phyloP scores from a whole-genome alignment of 2,797 vertebrate species.

The Thripadectes ignobilis region DNA sequence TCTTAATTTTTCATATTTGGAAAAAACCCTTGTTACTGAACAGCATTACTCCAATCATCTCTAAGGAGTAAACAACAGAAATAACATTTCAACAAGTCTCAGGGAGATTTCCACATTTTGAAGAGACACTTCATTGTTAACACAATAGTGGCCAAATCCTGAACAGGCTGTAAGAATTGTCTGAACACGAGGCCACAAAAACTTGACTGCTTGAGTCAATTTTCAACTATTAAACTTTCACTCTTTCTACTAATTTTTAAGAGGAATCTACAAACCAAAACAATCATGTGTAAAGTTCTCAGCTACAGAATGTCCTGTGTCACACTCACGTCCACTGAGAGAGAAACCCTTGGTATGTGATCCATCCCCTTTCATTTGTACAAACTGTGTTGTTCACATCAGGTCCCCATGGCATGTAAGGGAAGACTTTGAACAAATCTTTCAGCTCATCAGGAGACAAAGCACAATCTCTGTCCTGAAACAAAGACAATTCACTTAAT shows the following conservation, averaged over 20 bases:
- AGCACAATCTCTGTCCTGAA: slow-evolving; percentile 95
- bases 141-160: background rate
- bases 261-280: background rate
- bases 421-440: slow-evolving; percentile 96
- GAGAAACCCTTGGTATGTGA: slow-evolving; percentile 97
- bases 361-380: slow-evolving; percentile 95
- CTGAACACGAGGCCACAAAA: background rate
- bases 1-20: background rate
- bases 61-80: background rate
- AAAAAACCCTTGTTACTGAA: background rate
- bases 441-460: slow-evolving; percentile 94
- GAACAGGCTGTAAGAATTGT: background rate
- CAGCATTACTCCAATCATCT: background rate
- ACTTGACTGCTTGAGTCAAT: background rate
- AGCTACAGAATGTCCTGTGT: background rate
- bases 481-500: background rate
- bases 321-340: slow-evolving; percentile 97
- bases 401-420: slow-evolving; percentile 98
- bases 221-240: background rate
- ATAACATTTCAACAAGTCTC: background rate
- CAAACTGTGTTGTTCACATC: slow-evolving; percentile 97
- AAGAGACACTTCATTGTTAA: background rate
- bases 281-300: background rate
- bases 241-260: background rate
- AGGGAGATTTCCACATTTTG: background rate